phyloP scores from a whole-genome alignment of 2,113 vertebrate genomes.

The Gorsachius goisagi region DNA sequence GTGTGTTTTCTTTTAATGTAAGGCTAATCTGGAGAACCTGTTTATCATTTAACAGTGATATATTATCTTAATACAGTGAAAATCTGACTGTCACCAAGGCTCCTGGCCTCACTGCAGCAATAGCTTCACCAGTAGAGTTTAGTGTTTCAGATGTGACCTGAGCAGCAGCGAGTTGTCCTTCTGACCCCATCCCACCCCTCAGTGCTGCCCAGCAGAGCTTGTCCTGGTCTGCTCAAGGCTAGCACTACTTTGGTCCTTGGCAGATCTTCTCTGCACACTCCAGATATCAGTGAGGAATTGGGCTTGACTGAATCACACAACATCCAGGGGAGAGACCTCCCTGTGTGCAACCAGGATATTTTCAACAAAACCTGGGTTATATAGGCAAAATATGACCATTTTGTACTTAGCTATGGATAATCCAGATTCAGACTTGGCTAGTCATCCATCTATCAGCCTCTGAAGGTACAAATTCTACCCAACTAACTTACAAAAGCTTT shows the following conservation, averaged over 20 bases:
- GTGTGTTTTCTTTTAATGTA: neutral
- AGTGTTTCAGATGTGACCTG: neutral
- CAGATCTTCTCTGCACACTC: neutral
- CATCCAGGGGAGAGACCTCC: neutral
- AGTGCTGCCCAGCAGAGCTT: neutral
- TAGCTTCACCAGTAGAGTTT: neutral
- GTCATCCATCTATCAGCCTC: neutral
- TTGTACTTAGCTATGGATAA: neutral
- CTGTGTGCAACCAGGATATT: neutral
- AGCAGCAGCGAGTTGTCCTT: neutral
- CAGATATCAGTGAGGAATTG: neutral
- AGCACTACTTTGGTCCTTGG: neutral
- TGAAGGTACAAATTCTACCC: neutral
- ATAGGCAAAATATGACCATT: neutral
- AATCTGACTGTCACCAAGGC: neutral
- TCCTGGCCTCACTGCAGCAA: neutral
- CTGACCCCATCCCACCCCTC: neutral
- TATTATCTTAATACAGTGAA: neutral
- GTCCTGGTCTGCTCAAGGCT: fast-evolving
- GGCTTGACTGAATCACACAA: neutral
- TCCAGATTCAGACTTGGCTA: neutral
- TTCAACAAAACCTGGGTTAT: neutral
- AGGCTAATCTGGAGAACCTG: neutral
- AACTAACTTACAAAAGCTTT: neutral
- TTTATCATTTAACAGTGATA: neutral